Evolutionary conservation across 2,888 invertebrate genomes (phyloP), one percentile per base, ranked within the genome.

Genomic region (Sclerodermus sp.): DNA sequence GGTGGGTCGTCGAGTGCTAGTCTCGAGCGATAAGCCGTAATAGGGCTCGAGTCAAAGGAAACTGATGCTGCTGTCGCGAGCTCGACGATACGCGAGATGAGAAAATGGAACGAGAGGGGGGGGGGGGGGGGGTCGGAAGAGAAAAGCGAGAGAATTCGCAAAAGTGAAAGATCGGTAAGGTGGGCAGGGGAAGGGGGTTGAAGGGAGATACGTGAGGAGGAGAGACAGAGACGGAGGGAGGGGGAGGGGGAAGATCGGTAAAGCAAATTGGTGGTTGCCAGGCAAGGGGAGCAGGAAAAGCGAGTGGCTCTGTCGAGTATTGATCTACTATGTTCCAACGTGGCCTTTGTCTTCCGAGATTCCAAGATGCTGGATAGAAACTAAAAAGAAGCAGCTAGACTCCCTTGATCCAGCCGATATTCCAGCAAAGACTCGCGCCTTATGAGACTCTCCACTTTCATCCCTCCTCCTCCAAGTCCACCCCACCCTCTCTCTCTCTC

Each of bases 261-360:
- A 14, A 34, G 34, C 34, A 34, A 34, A 34, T 34, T 13, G 34
- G 34, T 34, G 31, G 31, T 12, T 12, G 31, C 6, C 31, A 12
- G 31, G n/a, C n/a, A 31, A 31, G 31, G 31, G 31, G 31, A 31
- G 31, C 34, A 4, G 23, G 8, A 23, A 34, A 12, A 12, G 10
- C 12, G 18, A 14, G 14, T 9, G 14, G 15, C 17, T 12, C 12
- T 18, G 39, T 15, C 18, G 12, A 39, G 39, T 39, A 39, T 39
- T 14, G 39, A 39, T 39, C 39, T 39, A 14, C 15, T 10, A 9
- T 12, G 8, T 37, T 13, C 38, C n/a, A 8, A 8, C 38, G n/a
- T 6, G 13, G 15, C n/a, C 15, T 39, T 39, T 39, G 39, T 39
- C 39, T 39, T 39, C 39, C 17, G 12, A 39, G 15, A 39, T 39